These are phyloP conservation scores for Aphodius sticticus DNA, from an alignment of 2,888 invertebrate genomes.

Conservation along the genomic window DNA sequence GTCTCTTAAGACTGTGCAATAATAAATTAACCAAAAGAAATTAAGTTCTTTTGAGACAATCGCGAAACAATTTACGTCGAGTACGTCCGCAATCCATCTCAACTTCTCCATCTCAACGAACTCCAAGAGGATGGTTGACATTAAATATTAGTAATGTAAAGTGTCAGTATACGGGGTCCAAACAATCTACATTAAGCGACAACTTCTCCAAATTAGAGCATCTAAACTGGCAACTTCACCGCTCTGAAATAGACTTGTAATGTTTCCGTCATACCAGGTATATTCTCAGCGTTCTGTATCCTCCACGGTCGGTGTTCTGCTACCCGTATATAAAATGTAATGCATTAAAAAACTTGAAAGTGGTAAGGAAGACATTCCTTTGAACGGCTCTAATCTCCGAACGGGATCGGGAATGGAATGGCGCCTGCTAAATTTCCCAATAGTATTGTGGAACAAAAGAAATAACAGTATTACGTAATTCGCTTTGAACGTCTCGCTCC, in stretches of 20 bases:
- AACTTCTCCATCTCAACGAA: too few relatives aligned
- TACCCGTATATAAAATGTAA: neutral
- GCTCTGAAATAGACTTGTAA: neutral
- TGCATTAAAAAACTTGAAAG: neutral
- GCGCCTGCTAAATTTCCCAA: slow-evolving; percentile 4
- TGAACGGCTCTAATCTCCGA: slow-evolving; percentile 4
- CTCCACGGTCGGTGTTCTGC: neutral
- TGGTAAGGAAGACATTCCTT: neutral
- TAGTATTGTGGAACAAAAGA: neutral
- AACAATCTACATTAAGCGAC: neutral
- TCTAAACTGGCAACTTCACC: neutral
- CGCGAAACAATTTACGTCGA: too few relatives aligned
- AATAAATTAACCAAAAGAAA: too few relatives aligned
- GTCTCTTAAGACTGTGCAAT: too few relatives aligned
- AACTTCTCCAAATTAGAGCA: neutral
- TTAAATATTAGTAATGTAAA: too few relatives aligned
- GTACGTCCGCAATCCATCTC: too few relatives aligned
- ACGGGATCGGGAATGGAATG: neutral
- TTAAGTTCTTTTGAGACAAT: too few relatives aligned
- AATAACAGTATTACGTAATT: neutral
- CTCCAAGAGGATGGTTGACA: too few relatives aligned
- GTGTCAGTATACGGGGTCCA: neutral
- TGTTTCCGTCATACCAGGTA: neutral
- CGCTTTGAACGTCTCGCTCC: neutral
- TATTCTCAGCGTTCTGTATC: neutral